A percentile compares a stretch with the other conserved stretches of the same genome.
phyloP scores from a whole-genome alignment of 37 sponge, comb jelly and placozoan species.

The Amphimedon queenslandica region DNA sequence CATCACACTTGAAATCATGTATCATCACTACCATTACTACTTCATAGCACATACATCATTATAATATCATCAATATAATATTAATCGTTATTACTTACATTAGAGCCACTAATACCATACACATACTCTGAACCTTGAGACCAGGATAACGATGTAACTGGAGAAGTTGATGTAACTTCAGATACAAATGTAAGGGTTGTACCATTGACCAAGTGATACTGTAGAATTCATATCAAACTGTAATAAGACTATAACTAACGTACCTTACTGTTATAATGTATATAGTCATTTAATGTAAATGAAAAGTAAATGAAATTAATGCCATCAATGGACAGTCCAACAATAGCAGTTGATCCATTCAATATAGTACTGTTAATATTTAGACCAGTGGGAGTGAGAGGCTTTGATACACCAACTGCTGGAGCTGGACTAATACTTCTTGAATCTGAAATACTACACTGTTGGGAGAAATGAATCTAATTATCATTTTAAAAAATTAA shows the following conservation, averaged over 20 bases:
- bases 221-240: neutral
- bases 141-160: slow-evolving; percentile 26
- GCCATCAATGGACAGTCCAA: neutral
- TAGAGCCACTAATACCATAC: slow-evolving; percentile 16
- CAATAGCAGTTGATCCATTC: neutral
- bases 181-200: neutral
- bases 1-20: too few relatives aligned
- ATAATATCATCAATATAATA: too few relatives aligned
- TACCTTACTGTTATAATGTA: neutral
- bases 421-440: neutral
- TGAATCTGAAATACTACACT: too few relatives aligned
- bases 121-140: slow-evolving; percentile 46
- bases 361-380: neutral
- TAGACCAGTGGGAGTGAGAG: neutral
- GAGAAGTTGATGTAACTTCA: slow-evolving; percentile 10
- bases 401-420: neutral
- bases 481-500: too few relatives aligned
- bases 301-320: neutral
- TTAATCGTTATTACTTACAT: too few relatives aligned
- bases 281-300: neutral
- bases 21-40: too few relatives aligned
- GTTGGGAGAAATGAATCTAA: too few relatives aligned
- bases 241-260: neutral
- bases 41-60: neutral
- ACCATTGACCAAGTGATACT: neutral